A percentile compares a stretch with the other conserved stretches of the same genome.
These are phyloP conservation scores for Pyrochroa serraticornis DNA, from an alignment of 2,888 invertebrate species.

Conservation along the genomic window DNA sequence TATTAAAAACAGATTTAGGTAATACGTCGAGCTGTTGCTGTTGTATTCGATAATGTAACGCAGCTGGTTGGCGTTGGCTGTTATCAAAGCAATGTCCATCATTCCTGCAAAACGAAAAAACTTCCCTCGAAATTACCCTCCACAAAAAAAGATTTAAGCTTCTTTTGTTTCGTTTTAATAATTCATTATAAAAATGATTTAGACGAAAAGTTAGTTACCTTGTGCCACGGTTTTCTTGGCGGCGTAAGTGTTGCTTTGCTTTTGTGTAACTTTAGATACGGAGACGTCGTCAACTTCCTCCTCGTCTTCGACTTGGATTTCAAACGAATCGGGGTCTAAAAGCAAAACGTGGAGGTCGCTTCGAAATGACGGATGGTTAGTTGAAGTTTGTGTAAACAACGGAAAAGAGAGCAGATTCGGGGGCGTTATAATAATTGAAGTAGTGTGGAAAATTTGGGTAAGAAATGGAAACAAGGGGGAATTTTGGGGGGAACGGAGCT, in stretches of 20 bases:
- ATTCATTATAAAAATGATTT: background rate
- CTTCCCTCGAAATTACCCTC: conserved; percentile 13
- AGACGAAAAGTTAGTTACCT: conserved; percentile 43
- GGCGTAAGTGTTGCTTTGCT: conserved; percentile 57
- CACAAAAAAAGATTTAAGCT: conserved; percentile 11
- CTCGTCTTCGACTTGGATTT: conserved; percentile 26
- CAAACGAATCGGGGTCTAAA: background rate
- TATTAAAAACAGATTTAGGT: conserved; percentile 64
- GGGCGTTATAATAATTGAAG: too few species aligned
- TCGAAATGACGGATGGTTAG: background rate
- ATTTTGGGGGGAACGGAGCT: too few species aligned
- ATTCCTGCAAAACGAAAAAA: conserved; percentile 59
- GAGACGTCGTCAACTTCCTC: conserved; percentile 19
- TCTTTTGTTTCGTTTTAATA: conserved; percentile 3
- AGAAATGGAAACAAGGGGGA: too few species aligned
- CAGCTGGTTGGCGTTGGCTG: conserved; percentile 74
- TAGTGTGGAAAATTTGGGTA: too few species aligned
- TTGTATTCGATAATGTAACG: conserved; percentile 69
- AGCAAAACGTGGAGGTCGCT: background rate
- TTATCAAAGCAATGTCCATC: conserved; percentile 74
- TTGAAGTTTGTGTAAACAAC: background rate
- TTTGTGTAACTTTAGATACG: conserved; percentile 32
- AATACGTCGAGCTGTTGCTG: conserved; percentile 63
- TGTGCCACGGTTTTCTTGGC: conserved; percentile 67
- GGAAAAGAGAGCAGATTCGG: too few species aligned